Percentiles rank a stretch among this genome's conserved stretches.
These are phyloP conservation scores for Trissolcus brochymenae DNA, from an alignment of 2,888 invertebrate species.

Conservation along the genomic window DNA sequence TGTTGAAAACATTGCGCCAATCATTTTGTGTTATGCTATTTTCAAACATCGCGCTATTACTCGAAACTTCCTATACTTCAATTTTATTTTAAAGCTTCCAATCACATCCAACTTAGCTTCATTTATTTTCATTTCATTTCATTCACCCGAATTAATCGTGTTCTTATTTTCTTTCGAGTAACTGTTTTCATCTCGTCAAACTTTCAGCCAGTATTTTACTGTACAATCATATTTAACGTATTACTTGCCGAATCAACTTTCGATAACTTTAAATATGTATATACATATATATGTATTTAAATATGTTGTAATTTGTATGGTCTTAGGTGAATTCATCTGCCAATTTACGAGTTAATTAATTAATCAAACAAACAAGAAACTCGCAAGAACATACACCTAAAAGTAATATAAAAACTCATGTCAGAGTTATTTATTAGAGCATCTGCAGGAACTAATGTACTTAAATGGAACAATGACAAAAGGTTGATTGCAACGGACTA, in stretches of 20 bases:
- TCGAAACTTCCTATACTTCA: constrained; percentile 42
- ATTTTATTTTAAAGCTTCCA: constrained; percentile 1
- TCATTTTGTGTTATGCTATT: constrained; percentile 34
- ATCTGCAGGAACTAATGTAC: constrained; percentile 12
- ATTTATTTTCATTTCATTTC: too few species aligned
- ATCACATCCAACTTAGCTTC: too few species aligned
- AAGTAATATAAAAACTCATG: too few species aligned
- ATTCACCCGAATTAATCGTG: too few species aligned
- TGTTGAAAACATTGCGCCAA: constrained; percentile 27
- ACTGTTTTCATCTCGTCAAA: too few species aligned
- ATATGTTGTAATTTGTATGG: too few species aligned
- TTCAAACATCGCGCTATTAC: constrained; percentile 15
- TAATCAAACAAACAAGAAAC: constrained; percentile 10
- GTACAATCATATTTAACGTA: too few species aligned
- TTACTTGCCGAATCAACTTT: too few species aligned
- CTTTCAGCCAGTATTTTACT: too few species aligned
- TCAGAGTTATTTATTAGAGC: constrained; percentile 29
- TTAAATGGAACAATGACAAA: constrained; percentile 29
- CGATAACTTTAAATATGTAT: too few species aligned
- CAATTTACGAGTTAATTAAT: constrained; percentile 24
- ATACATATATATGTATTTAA: too few species aligned
- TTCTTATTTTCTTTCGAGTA: too few species aligned
- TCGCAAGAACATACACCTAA: background rate
- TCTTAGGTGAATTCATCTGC: background rate
- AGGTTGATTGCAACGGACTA: constrained; percentile 19